These are phyloP conservation scores for Ophion ventricosus DNA, from an alignment of 2,888 invertebrate genomes.

Conservation along the genomic window DNA sequence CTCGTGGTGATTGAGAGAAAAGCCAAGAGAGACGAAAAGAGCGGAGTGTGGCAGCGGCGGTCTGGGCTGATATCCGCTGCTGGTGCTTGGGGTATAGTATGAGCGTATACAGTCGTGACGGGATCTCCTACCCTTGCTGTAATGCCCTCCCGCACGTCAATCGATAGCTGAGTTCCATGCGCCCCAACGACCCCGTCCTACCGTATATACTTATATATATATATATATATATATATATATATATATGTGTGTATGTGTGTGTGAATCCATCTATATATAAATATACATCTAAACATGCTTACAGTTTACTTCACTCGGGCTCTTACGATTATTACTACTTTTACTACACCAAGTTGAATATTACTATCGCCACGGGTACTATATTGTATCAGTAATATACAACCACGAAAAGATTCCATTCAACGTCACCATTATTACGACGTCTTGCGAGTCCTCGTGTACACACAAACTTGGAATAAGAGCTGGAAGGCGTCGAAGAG, in stretches of 20 bases:
- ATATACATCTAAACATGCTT: constrained; percentile 14
- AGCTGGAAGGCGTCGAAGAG: no score
- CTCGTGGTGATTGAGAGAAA: constrained; percentile 76
- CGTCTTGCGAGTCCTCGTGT: neutral
- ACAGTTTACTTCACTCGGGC: constrained; percentile 28
- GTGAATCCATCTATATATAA: neutral
- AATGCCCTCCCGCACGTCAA: constrained; percentile 69
- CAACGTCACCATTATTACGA: neutral
- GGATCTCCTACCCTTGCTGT: constrained; percentile 36
- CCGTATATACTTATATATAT: constrained; percentile 19
- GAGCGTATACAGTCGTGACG: constrained; percentile 5
- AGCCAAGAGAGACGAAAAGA: constrained; percentile 71
- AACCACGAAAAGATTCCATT: constrained; percentile 16
- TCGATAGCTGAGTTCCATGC: constrained; percentile 77
- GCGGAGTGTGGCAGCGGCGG: constrained; percentile 59
- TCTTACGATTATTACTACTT: constrained; percentile 56
- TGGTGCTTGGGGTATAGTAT: constrained; percentile 49
- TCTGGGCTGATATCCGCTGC: constrained; percentile 54
- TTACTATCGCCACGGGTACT: neutral
- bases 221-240: neutral
- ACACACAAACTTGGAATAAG: neutral
- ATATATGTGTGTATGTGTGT: neutral
- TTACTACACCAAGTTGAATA: constrained; percentile 20
- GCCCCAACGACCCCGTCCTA: constrained; percentile 73
- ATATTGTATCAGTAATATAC: constrained; percentile 4